Evolutionary conservation across 2,797 vertebrate species (phyloP), one percentile per base, ranked within the genome.

Genomic region (Champsocephalus gunnari): DNA sequence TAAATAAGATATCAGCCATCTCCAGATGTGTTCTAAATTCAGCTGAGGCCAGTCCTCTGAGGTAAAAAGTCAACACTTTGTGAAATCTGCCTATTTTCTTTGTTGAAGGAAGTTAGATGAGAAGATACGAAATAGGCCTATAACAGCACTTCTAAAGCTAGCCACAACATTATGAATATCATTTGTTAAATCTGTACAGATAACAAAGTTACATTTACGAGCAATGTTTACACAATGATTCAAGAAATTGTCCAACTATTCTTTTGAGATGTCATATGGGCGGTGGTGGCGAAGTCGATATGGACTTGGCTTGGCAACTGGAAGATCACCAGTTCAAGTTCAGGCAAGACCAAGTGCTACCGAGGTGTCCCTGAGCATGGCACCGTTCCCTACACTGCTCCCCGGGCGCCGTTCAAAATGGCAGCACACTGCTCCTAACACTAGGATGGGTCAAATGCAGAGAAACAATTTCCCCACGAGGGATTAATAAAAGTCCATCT

Each of bases 1-100:
- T 81, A 80, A 89, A 89, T 78, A 90, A 72, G 84, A 79, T 87
- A 87, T 86, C 86, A 85, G 66, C 57, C 60, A 76, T 73, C 63
- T 77, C 88, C 14, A 84, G 70, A 82, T 85, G 76, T 81, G 56
- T 76, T 67, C 72, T 53, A 19, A 51, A 65, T 72, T 64, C 4
- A 65, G 45, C 14, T 56, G 7, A 67, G 67, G 61, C 19, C 57
- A 38, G 57, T 49, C n/a, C 38, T 53, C 48, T 41, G 12, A 78
- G 48, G 49, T 79, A 61, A 49, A 59, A 70, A 47, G 11, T 66
- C 0, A 2, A 12, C 4, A 41, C 57, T 73, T 71, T 48, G 47
- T 28, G 24, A 72, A 80, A 66, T 34, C 12, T 50, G 14, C 14
- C 12, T 19, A 44, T 56, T 58, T 49, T 10, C 2, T 64, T 48